phyloP scores from a whole-genome alignment of 2,888 invertebrate genomes.

The Aphodius granarius region DNA sequence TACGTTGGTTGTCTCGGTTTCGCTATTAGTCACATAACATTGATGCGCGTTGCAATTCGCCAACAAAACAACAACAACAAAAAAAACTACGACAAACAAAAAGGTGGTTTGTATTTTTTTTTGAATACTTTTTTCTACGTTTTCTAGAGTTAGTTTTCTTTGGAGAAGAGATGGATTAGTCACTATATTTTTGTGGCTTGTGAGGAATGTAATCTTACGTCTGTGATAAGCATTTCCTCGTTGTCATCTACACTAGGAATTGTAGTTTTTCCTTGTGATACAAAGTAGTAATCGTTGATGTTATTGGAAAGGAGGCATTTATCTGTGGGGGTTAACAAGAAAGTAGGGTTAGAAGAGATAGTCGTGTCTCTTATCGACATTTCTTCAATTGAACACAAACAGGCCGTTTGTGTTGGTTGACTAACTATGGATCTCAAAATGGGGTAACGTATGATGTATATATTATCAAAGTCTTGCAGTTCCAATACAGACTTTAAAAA shows the following conservation, averaged over 20 bases:
- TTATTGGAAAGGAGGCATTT: conserved; percentile 82
- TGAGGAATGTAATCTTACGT: conserved; percentile 70
- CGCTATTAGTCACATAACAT: conserved; percentile 21
- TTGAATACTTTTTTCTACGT: background rate
- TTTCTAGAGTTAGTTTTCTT: background rate
- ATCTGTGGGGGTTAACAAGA: conserved; percentile 57
- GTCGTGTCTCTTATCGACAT: background rate
- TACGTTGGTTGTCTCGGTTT: background rate
- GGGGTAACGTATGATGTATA: no score
- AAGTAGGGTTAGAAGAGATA: conserved; percentile 10
- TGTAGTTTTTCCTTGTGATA: conserved; percentile 95
- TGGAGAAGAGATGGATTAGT: background rate
- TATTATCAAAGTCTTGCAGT: no score
- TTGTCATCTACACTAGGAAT: conserved; percentile 96
- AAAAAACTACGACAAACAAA: background rate
- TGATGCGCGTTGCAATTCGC: background rate
- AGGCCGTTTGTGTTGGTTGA: background rate
- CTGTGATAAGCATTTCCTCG: conserved; percentile 87
- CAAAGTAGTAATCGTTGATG: conserved; percentile 92
- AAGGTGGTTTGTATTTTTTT: background rate
- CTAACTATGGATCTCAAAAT: no score
- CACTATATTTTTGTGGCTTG: background rate
- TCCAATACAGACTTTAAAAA: background rate
- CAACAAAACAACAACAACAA: background rate
- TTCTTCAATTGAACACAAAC: background rate